These are phyloP conservation scores for Aselliscus stoliczkanus DNA, from an alignment of 2,797 vertebrate genomes.

Conservation along the genomic window DNA sequence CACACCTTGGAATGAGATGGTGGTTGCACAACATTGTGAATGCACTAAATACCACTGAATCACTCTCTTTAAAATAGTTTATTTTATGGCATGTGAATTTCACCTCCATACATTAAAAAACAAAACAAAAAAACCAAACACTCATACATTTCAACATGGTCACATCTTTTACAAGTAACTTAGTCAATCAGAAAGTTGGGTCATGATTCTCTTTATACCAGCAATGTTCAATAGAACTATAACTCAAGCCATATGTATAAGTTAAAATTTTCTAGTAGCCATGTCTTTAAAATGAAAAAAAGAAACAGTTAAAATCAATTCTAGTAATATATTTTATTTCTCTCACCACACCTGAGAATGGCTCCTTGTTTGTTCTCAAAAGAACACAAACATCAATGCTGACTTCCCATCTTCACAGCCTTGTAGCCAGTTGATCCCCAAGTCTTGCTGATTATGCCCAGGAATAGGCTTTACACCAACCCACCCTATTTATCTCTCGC, in stretches of 20 bases:
- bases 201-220: neutral
- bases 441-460: neutral
- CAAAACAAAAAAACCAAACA: neutral
- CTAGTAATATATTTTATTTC: neutral
- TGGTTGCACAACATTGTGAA: neutral
- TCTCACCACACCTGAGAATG: neutral
- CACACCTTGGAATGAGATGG: neutral
- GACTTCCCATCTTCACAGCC: too few species aligned
- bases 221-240: neutral
- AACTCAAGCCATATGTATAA: neutral
- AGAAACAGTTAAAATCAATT: neutral
- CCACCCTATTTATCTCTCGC: neutral
- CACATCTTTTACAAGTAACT: neutral
- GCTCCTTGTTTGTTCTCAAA: neutral
- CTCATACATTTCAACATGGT: neutral
- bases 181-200: neutral
- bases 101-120: neutral
- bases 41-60: neutral
- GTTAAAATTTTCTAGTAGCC: neutral
- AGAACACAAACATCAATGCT: fast-evolving
- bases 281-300: neutral
- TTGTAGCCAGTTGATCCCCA: fast-evolving
- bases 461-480: neutral
- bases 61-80: neutral
- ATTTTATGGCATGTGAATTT: neutral